A percentile compares a stretch with the other conserved stretches of the same genome.
These are phyloP conservation scores for Spisula solida DNA, from an alignment of 2,888 invertebrate genomes.

Conservation along the genomic window DNA sequence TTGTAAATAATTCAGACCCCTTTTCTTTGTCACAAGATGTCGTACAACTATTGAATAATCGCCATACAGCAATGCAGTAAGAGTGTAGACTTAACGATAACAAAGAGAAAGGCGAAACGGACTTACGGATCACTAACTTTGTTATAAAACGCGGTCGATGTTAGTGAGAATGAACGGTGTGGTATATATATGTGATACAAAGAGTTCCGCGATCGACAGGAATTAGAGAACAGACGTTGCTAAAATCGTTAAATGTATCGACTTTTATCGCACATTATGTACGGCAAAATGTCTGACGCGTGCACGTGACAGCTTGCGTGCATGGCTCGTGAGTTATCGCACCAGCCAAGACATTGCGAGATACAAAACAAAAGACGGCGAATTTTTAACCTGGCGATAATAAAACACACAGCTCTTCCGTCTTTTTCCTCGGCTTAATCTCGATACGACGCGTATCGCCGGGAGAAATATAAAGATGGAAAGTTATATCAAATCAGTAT, in stretches of 20 bases:
- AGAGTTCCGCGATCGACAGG: conserved; percentile 16
- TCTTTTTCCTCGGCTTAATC: neutral
- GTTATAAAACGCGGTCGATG: neutral
- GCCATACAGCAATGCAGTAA: neutral
- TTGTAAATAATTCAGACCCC: neutral
- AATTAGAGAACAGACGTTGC: conserved; percentile 16
- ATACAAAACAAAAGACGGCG: conserved; percentile 19
- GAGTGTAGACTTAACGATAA: neutral
- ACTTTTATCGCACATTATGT: conserved; percentile 19
- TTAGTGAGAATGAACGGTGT: neutral
- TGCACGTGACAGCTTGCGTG: conserved; percentile 30
- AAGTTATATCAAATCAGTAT: conserved; percentile 22
- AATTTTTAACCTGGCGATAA: conserved; percentile 19
- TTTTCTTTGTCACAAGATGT: neutral
- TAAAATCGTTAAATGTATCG: conserved; percentile 28
- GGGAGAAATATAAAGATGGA: conserved; percentile 11
- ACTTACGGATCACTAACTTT: conserved; percentile 22
- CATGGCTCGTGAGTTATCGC: conserved; percentile 19
- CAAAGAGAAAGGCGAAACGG: neutral
- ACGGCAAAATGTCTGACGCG: conserved; percentile 26
- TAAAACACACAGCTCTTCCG: neutral
- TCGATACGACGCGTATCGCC: conserved; percentile 11
- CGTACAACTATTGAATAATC: neutral
- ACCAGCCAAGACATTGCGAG: conserved; percentile 9
- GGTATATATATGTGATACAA: neutral